Evolutionary conservation across 2,888 invertebrate species (phyloP).

Genomic region (Trachelus stipa): DNA sequence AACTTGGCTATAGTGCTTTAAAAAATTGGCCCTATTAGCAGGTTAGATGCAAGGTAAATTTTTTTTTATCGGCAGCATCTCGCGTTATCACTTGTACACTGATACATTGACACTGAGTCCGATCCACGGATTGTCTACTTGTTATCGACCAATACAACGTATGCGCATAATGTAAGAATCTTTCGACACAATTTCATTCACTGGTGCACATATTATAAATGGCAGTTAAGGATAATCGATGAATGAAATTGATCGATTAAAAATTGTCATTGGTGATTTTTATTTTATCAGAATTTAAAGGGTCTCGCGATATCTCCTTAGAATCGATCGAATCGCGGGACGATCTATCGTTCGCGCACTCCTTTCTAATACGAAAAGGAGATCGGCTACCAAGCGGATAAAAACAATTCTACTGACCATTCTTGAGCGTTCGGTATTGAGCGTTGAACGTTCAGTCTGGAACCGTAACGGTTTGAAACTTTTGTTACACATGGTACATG

Average conservation of each 20-base stretch:
- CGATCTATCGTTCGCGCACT: neutral
- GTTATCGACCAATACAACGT: neutral
- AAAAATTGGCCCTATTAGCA: slow-evolving; percentile 40
- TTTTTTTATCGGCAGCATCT: slow-evolving; percentile 38
- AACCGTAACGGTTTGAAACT: slow-evolving; percentile 30
- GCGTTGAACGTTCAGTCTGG: neutral
- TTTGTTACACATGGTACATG: slow-evolving; percentile 45
- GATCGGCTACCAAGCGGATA: neutral
- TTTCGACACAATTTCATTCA: neutral
- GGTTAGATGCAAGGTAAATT: slow-evolving; percentile 27
- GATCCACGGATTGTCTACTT: neutral
- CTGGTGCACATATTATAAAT: neutral
- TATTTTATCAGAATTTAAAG: neutral
- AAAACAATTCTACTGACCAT: neutral
- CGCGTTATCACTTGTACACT: no score
- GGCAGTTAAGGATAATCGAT: neutral
- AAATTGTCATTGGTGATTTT: neutral
- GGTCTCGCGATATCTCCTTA: neutral
- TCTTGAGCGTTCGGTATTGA: neutral
- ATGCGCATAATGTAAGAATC: no score
- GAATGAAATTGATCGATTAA: neutral
- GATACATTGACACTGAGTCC: no score
- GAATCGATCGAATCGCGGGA: neutral
- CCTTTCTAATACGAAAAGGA: neutral
- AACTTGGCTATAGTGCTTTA: neutral